These are phyloP conservation scores for Numida meleagris DNA, from an alignment of 2,113 vertebrate genomes.

Conservation along the genomic window DNA sequence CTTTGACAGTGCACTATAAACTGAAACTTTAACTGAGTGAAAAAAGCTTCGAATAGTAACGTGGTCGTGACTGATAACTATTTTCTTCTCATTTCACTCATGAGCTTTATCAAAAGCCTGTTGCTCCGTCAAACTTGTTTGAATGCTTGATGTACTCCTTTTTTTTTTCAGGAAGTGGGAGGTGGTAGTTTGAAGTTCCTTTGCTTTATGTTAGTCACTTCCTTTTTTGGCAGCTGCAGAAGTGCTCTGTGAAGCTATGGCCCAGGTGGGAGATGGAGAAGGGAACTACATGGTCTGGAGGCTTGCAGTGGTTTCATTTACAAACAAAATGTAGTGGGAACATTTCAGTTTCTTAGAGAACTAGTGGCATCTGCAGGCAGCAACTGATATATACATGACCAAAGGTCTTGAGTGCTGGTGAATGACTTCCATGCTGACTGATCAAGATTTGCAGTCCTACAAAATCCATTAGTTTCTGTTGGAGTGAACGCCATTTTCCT, in stretches of 20 bases:
- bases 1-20: not conserved
- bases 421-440: not conserved
- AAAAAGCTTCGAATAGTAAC: not conserved
- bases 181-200: not conserved
- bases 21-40: not conserved
- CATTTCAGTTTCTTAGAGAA: not conserved
- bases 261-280: not conserved
- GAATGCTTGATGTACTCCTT: fast-evolving
- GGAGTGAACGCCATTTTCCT: not conserved
- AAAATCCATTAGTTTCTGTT: not conserved
- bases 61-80: not conserved
- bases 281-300: not conserved
- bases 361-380: not conserved
- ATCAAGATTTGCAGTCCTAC: not conserved
- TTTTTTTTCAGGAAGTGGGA: not conserved
- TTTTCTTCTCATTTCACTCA: not conserved
- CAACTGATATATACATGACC: not conserved
- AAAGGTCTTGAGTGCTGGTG: not conserved
- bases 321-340: not conserved
- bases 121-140: not conserved
- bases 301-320: fast-evolving
- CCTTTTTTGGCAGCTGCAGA: not conserved
- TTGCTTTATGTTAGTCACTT: not conserved
- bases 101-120: not conserved
- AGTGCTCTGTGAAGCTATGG: not conserved